Conservation (phyloP, 2,888 invertebrate genomes). For the Isotomurus palustris region DNA sequence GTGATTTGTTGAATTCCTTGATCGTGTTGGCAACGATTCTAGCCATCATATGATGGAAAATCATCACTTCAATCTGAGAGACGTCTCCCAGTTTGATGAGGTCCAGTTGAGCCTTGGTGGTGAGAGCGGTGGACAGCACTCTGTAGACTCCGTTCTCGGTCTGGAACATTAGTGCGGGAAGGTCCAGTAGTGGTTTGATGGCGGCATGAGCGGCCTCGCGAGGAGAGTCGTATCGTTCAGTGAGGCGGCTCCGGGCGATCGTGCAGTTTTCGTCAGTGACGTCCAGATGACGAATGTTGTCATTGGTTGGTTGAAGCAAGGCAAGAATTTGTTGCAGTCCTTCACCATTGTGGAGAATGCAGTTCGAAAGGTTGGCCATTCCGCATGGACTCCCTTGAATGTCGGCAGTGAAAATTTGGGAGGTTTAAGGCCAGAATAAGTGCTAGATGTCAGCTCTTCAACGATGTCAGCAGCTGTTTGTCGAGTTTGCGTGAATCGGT, state of each 20-base stretch:
- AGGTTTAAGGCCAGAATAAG: constrained; percentile 6
- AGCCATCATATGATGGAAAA: constrained; percentile 5
- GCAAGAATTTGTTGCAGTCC: background rate
- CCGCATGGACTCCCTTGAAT: constrained; percentile 4
- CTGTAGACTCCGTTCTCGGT: constrained; percentile 2
- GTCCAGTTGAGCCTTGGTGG: constrained; percentile 12
- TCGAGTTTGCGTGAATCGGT: no score
- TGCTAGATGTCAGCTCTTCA: no score
- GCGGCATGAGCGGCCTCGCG: constrained; percentile 15
- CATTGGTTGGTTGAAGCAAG: constrained; percentile 11
- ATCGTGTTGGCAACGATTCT: background rate
- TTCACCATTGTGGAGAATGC: background rate
- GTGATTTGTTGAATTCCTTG: constrained; percentile 6
- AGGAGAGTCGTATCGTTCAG: constrained; percentile 15
- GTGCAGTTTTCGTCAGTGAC: constrained; percentile 10
- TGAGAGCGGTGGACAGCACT: constrained; percentile 8
- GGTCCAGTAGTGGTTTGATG: constrained; percentile 14
- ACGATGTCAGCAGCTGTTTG: no score
- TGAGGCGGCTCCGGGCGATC: constrained; percentile 17
- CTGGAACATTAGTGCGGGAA: background rate
- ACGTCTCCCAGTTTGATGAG: background rate
- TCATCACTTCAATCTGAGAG: background rate
- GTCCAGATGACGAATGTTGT: constrained; percentile 9
- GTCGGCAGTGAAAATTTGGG: constrained; percentile 3
- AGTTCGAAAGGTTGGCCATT: constrained; percentile 12